Conservation (phyloP, 2,113 vertebrate genomes). For the Dipodomys stephensi region DNA sequence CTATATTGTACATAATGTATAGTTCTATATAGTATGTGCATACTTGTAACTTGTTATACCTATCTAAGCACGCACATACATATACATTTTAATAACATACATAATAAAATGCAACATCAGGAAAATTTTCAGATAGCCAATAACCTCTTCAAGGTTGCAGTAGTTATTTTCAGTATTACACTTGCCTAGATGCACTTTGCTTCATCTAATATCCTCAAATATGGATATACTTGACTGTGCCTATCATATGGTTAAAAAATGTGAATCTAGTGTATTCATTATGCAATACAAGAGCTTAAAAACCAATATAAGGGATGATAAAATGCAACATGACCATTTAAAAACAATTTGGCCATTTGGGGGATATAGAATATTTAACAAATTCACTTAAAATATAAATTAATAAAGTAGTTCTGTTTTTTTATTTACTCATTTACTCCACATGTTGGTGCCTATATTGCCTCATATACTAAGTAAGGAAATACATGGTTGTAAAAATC, state of each 20-base stretch:
- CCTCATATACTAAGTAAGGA: no score
- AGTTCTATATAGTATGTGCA: no score
- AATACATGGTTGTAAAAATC: no score
- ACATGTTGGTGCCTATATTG: not conserved
- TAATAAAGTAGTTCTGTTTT: not conserved
- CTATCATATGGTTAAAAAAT: not conserved
- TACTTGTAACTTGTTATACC: no score
- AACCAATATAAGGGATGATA: not conserved
- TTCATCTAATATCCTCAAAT: not conserved
- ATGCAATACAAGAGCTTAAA: not conserved
- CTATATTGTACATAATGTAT: no score
- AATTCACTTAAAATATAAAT: slow-evolving; percentile 35
- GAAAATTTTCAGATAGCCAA: slow-evolving; percentile 23
- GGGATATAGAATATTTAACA: not conserved
- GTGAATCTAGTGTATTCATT: not conserved
- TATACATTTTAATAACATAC: no score
- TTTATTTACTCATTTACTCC: not conserved
- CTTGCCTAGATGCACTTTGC: not conserved
- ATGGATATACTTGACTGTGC: not conserved
- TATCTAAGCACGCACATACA: no score
- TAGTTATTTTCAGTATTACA: not conserved
- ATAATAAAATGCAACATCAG: not conserved
- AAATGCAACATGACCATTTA: not conserved
- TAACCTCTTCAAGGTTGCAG: not conserved
- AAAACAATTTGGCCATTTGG: not conserved